Conservation (phyloP, 2,888 invertebrate genomes). For the Diploptera punctata region DNA sequence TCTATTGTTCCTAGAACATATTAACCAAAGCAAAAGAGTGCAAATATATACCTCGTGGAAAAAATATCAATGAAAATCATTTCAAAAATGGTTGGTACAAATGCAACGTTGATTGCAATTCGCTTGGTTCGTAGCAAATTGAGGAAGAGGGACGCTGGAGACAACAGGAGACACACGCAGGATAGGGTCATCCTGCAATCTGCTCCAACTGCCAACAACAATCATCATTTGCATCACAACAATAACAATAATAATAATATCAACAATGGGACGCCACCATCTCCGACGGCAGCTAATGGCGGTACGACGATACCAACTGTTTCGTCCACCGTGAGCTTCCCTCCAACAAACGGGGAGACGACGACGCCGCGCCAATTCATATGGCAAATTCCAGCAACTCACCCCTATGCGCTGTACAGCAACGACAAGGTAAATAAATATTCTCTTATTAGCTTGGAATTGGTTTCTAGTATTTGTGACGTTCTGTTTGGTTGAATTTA, state of each 20-base stretch:
- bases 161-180: slow-evolving; percentile 48
- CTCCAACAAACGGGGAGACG: slow-evolving; percentile 49
- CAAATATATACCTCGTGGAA: too few species aligned
- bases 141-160: slow-evolving; percentile 84
- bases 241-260: background rate
- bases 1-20: background rate
- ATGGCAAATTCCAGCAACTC: slow-evolving; percentile 79
- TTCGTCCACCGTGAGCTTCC: slow-evolving; percentile 16
- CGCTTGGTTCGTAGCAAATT: slow-evolving; percentile 92
- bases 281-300: slow-evolving; percentile 42
- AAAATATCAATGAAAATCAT: too few species aligned
- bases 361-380: slow-evolving; percentile 68
- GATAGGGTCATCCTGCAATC: slow-evolving; percentile 44
- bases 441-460: background rate
- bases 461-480: too few species aligned
- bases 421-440: slow-evolving; percentile 77
- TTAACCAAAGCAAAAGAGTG: background rate
- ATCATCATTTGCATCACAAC: slow-evolving; percentile 53
- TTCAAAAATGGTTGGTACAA: slow-evolving; percentile 80
- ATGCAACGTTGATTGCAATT: slow-evolving; percentile 80
- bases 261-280: slow-evolving; percentile 46
- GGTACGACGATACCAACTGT: slow-evolving; percentile 3
- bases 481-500: too few species aligned
- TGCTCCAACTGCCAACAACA: slow-evolving; percentile 50
- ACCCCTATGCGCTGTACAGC: slow-evolving; percentile 70